Base-by-base conservation (phyloP, 2,113 vertebrate genomes). In the Condylura cristata region DNA sequence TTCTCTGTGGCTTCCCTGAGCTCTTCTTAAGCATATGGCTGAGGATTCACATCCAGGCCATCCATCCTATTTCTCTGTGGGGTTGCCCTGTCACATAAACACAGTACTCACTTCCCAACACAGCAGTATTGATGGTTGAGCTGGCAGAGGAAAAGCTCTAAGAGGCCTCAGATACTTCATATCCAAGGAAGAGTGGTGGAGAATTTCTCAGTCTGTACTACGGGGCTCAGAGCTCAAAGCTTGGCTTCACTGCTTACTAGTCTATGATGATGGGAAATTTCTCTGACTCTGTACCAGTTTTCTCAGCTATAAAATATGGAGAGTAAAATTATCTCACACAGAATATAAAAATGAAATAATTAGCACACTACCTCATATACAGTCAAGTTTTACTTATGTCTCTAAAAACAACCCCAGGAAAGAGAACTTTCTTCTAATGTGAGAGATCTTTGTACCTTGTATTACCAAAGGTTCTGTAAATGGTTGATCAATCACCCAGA, bases 141-240 rank as follows among this genome's bases (percentile, higher is more conserved):
- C 6, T 0, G 14, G 34, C 9, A 60, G 24, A 0, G 2, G 56
- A 6, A 71, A 68, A 39, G 26, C 1, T 60, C 17, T 22, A 37
- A 30, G 71, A 32, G 18, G 3, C 17, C n/a, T 24, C 39, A 61
- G 34, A 12, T 6, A 17, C 4, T 22, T 72, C 37, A 2, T 3
- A 7, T 41, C 14, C 30, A 46, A 71, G 41, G 12, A 1, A 5
- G 16, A 11, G 7, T 5, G 39, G 8, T 9, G 8, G 46, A n/a
- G 30, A n/a, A 6, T 32, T 53, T 6, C 3, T 63, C 18, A 46
- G 37, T 39, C 8, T 26, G 2, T 28, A 39, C 4, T 14, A 0
- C 10, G 24, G 24, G 51, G 9, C 24, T 46, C 78, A 63, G 53
- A 85, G 39, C 11, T 22, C 78, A 63, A 60, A 85, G 39, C 11